Evolutionary conservation across 2,888 invertebrate genomes (phyloP), one percentile per base, ranked within the genome.

Genomic region (Drosophila merina): DNA sequence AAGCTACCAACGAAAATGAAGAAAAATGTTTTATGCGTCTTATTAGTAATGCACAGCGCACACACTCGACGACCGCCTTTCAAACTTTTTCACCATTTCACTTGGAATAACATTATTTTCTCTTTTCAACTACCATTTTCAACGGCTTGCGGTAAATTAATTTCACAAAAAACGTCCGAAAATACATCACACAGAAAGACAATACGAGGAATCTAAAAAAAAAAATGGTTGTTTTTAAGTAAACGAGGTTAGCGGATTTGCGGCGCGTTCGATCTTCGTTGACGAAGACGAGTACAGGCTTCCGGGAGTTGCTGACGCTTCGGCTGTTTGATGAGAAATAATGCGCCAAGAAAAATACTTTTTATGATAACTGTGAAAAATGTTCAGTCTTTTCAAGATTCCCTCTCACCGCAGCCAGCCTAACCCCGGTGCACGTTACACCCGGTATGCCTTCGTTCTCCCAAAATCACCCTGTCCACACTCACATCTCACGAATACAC

Each of bases 181-280:
- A 79, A n/a, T n/a, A 36, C 36, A 36, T n/a, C 6, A 36, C 76
- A 78, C 73, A 76, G 68, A 79, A 72, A 4, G 28, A 28, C 6
- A 28, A 49, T n/a, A 36, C n/a, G 36, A n/a, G 33, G 2, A 36
- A n/a, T n/a, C 5, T n/a, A 33, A 28, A 3, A 28, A 6, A 5
- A 5, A n/a, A 6, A 36, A n/a, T 12, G 36, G n/a, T 36, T 36
- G 36, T 36, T 36, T 36, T 36, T n/a, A 36, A 36, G 36, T n/a
- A 36, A 36, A n/a, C 36, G n/a, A 36, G 36, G n/a, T 36, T 36
- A 36, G 6, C n/a, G 36, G n/a, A 36, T 36, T n/a, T 36, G 36
- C n/a, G 6, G 36, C 36, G 36, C 36, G 36, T n/a, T 36, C 36
- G 36, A n/a, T 5, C 28, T 28, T 28, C 28, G 28, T 28, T 28